phyloP scores from a whole-genome alignment of 2,888 invertebrate genomes.

The Eudemis profundana region DNA sequence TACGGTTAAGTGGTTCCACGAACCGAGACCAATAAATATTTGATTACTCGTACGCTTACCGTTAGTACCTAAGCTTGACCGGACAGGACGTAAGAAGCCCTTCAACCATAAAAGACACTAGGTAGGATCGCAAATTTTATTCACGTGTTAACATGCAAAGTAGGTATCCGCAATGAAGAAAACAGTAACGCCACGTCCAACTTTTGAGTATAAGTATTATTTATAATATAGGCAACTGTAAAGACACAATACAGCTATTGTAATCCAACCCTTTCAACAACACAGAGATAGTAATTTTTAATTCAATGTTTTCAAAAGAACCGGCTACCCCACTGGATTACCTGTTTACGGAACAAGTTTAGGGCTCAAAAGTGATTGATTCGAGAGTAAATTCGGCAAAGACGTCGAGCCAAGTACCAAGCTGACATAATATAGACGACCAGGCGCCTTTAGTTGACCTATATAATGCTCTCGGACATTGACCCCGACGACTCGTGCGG shows the following conservation, averaged over 20 bases:
- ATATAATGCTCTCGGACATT: constrained; percentile 78
- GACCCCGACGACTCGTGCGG: constrained; percentile 60
- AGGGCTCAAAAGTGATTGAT: constrained; percentile 1
- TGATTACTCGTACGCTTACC: background rate
- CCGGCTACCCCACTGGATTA: constrained; percentile 2
- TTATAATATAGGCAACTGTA: constrained; percentile 22
- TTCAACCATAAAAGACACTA: background rate
- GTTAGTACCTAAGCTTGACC: background rate
- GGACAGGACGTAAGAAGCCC: constrained; percentile 6
- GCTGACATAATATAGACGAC: constrained; percentile 77
- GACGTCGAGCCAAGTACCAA: constrained; percentile 49
- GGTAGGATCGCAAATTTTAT: background rate
- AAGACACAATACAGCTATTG: constrained; percentile 11
- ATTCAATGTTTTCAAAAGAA: constrained; percentile 20
- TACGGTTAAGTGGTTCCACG: background rate
- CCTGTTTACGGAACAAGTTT: constrained; percentile 26
- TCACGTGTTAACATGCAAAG: background rate
- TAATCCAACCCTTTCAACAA: constrained; percentile 26
- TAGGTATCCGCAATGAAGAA: background rate
- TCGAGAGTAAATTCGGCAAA: constrained; percentile 36
- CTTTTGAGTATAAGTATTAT: constrained; percentile 6
- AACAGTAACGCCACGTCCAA: background rate
- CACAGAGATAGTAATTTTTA: constrained; percentile 3
- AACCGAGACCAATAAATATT: constrained; percentile 21
- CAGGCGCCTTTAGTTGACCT: constrained; percentile 81